Evolutionary conservation across 2,113 vertebrate genomes (phyloP), one percentile per base, ranked within the genome.

Genomic region (Chauna torquata): DNA sequence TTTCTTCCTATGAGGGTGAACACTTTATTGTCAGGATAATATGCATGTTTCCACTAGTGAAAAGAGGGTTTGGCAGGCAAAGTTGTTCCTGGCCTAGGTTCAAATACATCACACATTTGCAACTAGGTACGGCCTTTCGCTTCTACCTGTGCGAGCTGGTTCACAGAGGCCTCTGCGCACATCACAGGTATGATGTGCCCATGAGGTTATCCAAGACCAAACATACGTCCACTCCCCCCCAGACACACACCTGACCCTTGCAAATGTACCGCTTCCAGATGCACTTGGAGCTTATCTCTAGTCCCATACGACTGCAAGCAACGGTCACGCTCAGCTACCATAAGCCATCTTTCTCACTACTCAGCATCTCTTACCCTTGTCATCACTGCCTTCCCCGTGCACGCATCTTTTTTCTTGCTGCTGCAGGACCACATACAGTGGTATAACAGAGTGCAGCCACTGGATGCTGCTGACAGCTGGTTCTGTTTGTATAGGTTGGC

Each of bases 11-110:
- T 81, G 27, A 8, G 79, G 24, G 45, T 49, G 61, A 71, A 34
- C 12, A 57, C 62, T 90, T 96, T 88, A 87, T 79, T 71, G 88
- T 90, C 74, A 89, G 94, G 86, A 96, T 90, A 97, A 96, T 42
- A 66, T 4, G 8, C 28, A 23, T 10, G 34, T 87, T 86, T 68
- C 96, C 95, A 71, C 75, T 95, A 79, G 86, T 0, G 0, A 83
- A 71, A 59, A 55, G 87, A 76, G n/a, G 84, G 52, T 79, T 87
- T 80, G 70, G 50, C 81, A 90, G 68, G 78, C 25, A 28, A 68
- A 92, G 59, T 3, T 80, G n/a, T 5, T 71, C 64, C 88, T 75
- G 79, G 36, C 65, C 50, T 61, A 38, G 19, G 24, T 50, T 45
- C 61, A 94, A 75, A 88, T 16, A 71, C 20, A 45, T 34, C 11